Percentiles rank a stretch among this genome's conserved stretches.
Conservation (phyloP, 2,113 vertebrate species). For the Hyaena hyaena region DNA sequence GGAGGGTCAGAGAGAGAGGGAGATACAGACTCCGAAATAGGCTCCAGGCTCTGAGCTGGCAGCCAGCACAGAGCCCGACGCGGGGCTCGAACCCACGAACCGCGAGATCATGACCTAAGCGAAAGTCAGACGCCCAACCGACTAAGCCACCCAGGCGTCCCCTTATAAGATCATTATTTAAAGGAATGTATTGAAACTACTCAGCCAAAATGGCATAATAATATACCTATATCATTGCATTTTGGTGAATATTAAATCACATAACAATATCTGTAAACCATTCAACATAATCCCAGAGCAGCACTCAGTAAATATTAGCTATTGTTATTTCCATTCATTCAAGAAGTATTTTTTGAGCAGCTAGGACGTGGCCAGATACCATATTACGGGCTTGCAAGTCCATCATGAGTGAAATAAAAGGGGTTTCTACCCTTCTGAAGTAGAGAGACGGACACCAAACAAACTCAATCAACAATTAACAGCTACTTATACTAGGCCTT, state of each 20-base stretch:
- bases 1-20: no score
- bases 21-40: no score
- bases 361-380: neutral
- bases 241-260: conserved; percentile 31
- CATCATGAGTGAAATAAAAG: neutral
- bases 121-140: no score
- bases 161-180: neutral
- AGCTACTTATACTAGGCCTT: neutral
- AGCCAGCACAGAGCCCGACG: no score
- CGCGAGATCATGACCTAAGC: no score
- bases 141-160: no score
- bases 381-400: neutral
- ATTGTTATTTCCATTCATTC: neutral
- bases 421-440: neutral
- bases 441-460: neutral
- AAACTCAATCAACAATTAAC: neutral
- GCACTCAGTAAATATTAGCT: neutral
- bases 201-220: conserved; percentile 8
- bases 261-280: neutral
- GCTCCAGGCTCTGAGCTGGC: no score
- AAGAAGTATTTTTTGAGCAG: conserved; percentile 32
- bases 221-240: neutral
- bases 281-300: neutral
- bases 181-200: conserved; percentile 30
- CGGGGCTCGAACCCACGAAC: no score